These are phyloP conservation scores for Atrina japonica DNA, from an alignment of 2,888 invertebrate species.

Conservation along the genomic window DNA sequence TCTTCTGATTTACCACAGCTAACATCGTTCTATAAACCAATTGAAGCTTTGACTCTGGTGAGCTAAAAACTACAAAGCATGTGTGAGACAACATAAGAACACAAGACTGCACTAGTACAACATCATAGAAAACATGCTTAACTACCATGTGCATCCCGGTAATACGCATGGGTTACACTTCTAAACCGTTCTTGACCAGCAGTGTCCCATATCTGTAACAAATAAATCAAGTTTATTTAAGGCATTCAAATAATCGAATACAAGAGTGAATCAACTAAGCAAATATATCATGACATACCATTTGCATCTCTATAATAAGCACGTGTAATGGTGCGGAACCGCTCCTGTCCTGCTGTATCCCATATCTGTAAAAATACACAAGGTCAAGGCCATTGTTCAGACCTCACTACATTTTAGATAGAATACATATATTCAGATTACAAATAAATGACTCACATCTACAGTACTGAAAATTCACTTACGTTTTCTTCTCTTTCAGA, in stretches of 20 bases:
- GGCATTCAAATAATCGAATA: conserved; percentile 11
- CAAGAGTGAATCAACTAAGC: neutral
- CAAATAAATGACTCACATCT: no score
- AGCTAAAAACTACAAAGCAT: neutral
- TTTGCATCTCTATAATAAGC: conserved; percentile 78
- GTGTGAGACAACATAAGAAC: neutral
- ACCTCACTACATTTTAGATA: no score
- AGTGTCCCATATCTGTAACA: conserved; percentile 79
- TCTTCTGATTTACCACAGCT: no score
- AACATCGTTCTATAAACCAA: no score
- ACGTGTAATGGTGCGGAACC: conserved; percentile 76
- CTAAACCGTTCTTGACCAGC: conserved; percentile 78
- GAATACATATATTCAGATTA: no score
- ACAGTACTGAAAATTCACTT: no score
- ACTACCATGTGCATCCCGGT: conserved; percentile 78
- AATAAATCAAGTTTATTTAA: conserved; percentile 18
- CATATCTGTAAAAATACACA: conserved; percentile 71
- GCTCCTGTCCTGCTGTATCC: conserved; percentile 78
- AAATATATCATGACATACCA: conserved; percentile 59
- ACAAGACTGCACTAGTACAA: neutral
- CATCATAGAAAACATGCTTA: conserved; percentile 3
- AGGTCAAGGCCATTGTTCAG: no score
- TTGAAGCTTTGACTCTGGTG: neutral
- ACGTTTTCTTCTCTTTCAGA: no score
- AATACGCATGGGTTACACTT: conserved; percentile 78